Percentiles rank a stretch among this genome's conserved stretches.
Evolutionary conservation across 2,113 vertebrate genomes (phyloP).

Genomic region (Prolemur simus): DNA sequence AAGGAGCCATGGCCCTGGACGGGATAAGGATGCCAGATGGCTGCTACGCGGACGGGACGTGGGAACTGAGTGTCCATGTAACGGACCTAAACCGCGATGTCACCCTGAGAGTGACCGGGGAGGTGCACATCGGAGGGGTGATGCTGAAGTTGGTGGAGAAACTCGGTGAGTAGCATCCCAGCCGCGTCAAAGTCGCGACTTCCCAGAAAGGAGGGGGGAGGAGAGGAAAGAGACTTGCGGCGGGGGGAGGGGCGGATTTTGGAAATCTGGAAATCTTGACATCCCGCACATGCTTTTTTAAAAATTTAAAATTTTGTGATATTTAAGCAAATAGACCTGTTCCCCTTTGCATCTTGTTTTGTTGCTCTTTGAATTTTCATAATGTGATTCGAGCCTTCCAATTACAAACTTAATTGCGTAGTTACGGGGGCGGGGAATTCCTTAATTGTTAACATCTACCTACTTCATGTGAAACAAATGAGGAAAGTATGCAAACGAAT

Average conservation of each 20-base stretch:
- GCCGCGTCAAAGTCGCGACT: background rate
- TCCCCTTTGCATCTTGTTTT: background rate
- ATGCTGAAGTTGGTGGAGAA: constrained; percentile 99
- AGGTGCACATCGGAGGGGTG: constrained; percentile 98
- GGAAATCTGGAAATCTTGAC: background rate
- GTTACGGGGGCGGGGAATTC: background rate
- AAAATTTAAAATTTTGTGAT: background rate
- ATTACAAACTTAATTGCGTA: background rate
- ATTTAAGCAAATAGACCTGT: background rate
- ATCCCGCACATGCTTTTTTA: background rate
- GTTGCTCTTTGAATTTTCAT: background rate
- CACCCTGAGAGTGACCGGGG: constrained; percentile 95
- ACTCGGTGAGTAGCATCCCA: constrained; percentile 88
- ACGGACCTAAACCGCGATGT: constrained; percentile 97
- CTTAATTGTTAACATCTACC: background rate
- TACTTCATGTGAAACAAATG: background rate
- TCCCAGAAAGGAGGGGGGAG: background rate
- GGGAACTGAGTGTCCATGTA: constrained; percentile 97
- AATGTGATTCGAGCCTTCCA: background rate
- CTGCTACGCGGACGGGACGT: constrained; percentile 98
- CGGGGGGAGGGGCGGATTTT: background rate
- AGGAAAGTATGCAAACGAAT: background rate
- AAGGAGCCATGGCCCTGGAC: constrained; percentile 95
- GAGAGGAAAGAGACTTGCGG: background rate
- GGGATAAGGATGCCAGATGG: constrained; percentile 99